Conservation (phyloP, 2,888 invertebrate species). For the Ochropacha duplaris region DNA sequence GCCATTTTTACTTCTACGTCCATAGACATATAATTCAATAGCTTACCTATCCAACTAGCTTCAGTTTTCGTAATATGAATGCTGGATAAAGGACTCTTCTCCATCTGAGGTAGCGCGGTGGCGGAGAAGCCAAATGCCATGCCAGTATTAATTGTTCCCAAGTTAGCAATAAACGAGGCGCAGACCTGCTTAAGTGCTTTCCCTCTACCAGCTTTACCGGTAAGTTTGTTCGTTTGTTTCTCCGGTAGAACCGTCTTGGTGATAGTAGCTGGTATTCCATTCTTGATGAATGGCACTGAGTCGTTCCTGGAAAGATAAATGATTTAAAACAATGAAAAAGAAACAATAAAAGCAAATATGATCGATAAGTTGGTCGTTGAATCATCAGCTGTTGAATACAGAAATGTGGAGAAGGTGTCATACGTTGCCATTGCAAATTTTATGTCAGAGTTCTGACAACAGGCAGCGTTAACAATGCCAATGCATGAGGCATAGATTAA, state of each 20-base stretch:
- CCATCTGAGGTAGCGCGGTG: constrained; percentile 84
- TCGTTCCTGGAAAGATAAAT: constrained; percentile 56
- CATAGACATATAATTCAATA: not conserved
- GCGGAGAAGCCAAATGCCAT: constrained; percentile 88
- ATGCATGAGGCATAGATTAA: too few relatives aligned
- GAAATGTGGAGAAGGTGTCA: too few relatives aligned
- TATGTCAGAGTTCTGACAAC: too few relatives aligned
- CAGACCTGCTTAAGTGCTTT: constrained; percentile 81
- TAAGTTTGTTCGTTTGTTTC: constrained; percentile 24
- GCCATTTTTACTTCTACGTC: too few relatives aligned
- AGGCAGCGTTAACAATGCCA: too few relatives aligned
- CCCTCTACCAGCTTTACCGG: constrained; percentile 64
- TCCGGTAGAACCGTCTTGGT: constrained; percentile 48
- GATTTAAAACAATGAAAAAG: not conserved
- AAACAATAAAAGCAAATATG: too few relatives aligned
- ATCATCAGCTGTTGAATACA: too few relatives aligned
- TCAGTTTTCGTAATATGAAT: constrained; percentile 81
- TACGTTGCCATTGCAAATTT: too few relatives aligned
- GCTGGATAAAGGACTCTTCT: constrained; percentile 68
- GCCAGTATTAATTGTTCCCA: constrained; percentile 87
- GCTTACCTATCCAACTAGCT: constrained; percentile 87
- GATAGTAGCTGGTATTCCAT: constrained; percentile 55
- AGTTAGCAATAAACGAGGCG: constrained; percentile 85
- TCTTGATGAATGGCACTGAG: constrained; percentile 66
- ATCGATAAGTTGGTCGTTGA: too few relatives aligned